Evolutionary conservation across 2,113 vertebrate genomes (phyloP), one percentile per base, ranked within the genome.

Genomic region (Actenoides hombroni): DNA sequence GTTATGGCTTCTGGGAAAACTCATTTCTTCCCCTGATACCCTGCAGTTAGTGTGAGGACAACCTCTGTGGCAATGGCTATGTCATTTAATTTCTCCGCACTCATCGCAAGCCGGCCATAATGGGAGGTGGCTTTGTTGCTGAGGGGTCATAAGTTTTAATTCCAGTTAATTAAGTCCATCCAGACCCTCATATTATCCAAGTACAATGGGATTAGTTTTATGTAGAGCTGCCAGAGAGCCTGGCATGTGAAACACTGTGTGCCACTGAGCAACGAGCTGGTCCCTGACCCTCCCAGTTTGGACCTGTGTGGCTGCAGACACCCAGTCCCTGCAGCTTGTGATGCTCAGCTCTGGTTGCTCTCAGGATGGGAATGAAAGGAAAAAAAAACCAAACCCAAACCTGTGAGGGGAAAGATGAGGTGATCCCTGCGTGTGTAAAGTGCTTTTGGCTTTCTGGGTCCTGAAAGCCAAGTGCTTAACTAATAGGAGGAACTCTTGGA

Each of bases 241-340:
- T 3, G 6, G 5, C 2, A 4, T 31, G 39, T n/a, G 56, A 48
- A 31, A 0, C 8, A 1, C 39, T 37, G 31, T 35, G 4, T 37
- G 39, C 23, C 40, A 26, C 59, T 31, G n/a, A 20, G 26, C 35
- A 7, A 5, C 16, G 61, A 67, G 31, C 17, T 5, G 0, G 29
- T 65, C 60, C 64, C 51, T 37, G 31, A 74, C 37, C 67, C 19
- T 87, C 29, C 68, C 33, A 17, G 48, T 37, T 24, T 42, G 35
- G n/a, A n/a, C 7, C 63, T 4, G 2, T 24, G 67, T 46, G 19
- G 70, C 28, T 33, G 39, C 65, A 40, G 48, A 37, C 53, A n/a
- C 21, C 16, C 11, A 1, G 35, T 26, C 53, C 53, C 10, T 17
- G 11, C 63, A 37, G n/a, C 37, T 76, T 5, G 0, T 8, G 29